These are phyloP conservation scores for Dromococcyx pavoninus DNA, from an alignment of 2,797 vertebrate species.

Conservation along the genomic window DNA sequence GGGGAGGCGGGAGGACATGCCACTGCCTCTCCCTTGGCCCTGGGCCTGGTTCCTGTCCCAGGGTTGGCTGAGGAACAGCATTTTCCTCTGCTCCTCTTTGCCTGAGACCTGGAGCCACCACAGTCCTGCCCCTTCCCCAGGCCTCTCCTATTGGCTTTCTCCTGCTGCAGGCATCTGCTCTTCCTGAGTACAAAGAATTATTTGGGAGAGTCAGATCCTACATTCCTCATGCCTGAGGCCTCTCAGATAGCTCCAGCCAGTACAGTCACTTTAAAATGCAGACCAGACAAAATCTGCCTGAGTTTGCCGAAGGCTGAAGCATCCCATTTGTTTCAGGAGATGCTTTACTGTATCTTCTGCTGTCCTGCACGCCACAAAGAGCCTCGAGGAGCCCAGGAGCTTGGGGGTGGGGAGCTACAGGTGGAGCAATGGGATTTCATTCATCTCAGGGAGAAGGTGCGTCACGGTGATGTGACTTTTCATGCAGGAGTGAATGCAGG, in stretches of 20 bases:
- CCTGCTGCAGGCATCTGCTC: slow-evolving; percentile 30
- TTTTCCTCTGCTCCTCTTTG: not conserved
- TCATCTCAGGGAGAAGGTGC: not conserved
- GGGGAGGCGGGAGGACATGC: not conserved
- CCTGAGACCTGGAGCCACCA: not conserved
- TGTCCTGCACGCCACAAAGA: accelerated
- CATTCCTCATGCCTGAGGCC: not conserved
- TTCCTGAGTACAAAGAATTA: not conserved
- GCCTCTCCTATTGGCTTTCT: slow-evolving; percentile 25
- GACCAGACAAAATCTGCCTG: not conserved
- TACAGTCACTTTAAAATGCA: not conserved
- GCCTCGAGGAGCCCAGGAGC: not conserved
- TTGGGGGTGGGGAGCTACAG: not conserved
- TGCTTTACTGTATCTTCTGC: not conserved
- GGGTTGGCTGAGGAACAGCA: not conserved
- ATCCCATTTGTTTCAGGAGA: not conserved
- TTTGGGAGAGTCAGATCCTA: not conserved
- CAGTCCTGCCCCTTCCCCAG: not conserved
- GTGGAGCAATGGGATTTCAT: not conserved
- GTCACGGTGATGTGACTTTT: not conserved
- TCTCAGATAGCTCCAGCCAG: not conserved
- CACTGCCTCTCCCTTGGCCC: not conserved
- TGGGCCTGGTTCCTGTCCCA: not conserved
- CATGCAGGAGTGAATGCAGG: not conserved
- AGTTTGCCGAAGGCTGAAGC: not conserved